Evolutionary conservation across 2,888 invertebrate genomes (phyloP).

Genomic region (Lithophane semibrunnea): DNA sequence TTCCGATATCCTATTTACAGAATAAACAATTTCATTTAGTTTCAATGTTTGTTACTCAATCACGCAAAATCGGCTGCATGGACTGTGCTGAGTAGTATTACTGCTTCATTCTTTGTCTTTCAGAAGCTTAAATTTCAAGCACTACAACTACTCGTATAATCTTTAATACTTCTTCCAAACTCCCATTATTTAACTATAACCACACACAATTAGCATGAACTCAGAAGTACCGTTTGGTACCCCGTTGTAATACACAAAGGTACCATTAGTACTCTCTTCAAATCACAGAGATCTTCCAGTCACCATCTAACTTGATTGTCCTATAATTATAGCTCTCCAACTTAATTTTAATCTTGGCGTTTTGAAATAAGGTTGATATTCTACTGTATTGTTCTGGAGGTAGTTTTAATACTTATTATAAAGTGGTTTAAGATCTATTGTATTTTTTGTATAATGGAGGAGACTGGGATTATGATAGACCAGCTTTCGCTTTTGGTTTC

Average conservation of each 20-base stretch:
- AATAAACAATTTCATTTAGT: no score
- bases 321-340: slow-evolving; percentile 31
- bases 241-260: slow-evolving; percentile 32
- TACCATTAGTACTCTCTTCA: slow-evolving; percentile 39
- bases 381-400: slow-evolving; percentile 4
- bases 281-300: slow-evolving; percentile 22
- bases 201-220: neutral
- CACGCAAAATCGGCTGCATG: no score
- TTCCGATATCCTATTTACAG: no score
- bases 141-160: neutral
- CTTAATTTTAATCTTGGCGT: neutral
- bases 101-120: no score
- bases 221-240: slow-evolving; percentile 28
- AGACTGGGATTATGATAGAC: slow-evolving; percentile 20
- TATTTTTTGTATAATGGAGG: slow-evolving; percentile 37
- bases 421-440: slow-evolving; percentile 42
- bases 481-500: slow-evolving; percentile 42
- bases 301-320: slow-evolving; percentile 20
- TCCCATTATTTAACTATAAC: neutral
- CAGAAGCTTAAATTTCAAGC: neutral
- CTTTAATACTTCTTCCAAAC: neutral
- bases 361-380: slow-evolving; percentile 17
- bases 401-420: neutral
- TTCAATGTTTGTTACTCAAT: no score
- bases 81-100: neutral